Conservation (phyloP, 2,797 vertebrate species). For the Cyclura pinguis region DNA sequence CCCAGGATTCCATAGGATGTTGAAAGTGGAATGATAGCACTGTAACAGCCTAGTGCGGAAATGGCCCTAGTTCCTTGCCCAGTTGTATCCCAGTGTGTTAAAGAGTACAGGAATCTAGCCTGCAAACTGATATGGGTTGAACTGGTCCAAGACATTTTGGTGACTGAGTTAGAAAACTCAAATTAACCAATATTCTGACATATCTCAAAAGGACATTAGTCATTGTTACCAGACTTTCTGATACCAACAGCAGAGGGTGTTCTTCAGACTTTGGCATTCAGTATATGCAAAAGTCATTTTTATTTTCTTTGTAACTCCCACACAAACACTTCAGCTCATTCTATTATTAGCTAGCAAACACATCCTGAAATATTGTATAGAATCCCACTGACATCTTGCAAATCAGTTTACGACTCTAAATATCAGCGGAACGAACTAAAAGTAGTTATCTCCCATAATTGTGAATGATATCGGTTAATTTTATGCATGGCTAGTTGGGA, state of each 20-base stretch:
- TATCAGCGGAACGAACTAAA: constrained; percentile 64
- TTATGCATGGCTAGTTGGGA: constrained; percentile 67
- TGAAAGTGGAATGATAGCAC: too few relatives aligned
- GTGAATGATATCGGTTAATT: constrained; percentile 66
- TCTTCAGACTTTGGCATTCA: not conserved
- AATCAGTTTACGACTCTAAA: constrained; percentile 51
- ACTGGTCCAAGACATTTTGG: not conserved
- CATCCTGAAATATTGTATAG: not conserved
- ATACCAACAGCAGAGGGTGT: not conserved
- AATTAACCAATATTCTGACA: not conserved
- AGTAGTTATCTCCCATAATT: constrained; percentile 69
- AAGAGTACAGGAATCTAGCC: not conserved
- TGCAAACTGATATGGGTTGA: not conserved
- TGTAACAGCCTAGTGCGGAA: too few relatives aligned
- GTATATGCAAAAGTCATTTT: not conserved
- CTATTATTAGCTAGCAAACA: not conserved
- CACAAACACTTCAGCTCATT: not conserved
- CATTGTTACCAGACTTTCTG: not conserved
- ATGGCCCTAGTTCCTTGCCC: too few relatives aligned
- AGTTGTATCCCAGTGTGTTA: not conserved
- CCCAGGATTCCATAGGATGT: too few relatives aligned
- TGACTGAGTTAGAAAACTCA: not conserved
- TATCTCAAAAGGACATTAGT: not conserved
- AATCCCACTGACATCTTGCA: constrained; percentile 23
- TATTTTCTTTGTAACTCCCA: not conserved